Percentiles rank a stretch among this genome's conserved stretches.
Conservation (phyloP, 2,888 invertebrate genomes). For the Teleogryllus oceanicus region DNA sequence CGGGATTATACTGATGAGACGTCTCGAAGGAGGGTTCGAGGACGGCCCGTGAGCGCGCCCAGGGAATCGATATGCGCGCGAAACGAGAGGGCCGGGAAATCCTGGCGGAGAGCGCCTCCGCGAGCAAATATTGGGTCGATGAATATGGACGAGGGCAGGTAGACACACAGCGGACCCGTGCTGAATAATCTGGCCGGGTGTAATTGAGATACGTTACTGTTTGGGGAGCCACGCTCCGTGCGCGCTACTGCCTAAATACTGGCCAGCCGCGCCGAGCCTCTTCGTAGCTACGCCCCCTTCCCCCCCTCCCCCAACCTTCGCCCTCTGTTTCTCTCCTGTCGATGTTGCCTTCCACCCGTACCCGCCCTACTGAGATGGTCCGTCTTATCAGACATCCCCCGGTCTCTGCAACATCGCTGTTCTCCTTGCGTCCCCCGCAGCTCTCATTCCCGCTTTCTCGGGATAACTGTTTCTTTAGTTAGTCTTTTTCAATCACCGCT, state of each 20-base stretch:
- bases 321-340: not conserved
- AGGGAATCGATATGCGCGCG: not conserved
- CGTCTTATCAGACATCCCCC: too few relatives aligned
- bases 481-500: too few relatives aligned
- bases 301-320: not conserved
- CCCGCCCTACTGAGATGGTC: too few relatives aligned
- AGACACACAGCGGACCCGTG: not conserved
- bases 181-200: not conserved
- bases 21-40: too few relatives aligned
- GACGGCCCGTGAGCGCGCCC: not conserved
- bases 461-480: too few relatives aligned
- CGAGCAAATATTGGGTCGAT: slow-evolving; percentile 12
- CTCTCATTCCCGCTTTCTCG: too few relatives aligned
- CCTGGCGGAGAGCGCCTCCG: not conserved
- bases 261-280: not conserved
- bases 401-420: too few relatives aligned
- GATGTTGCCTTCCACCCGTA: not conserved
- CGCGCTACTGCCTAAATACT: not conserved
- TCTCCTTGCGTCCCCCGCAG: too few relatives aligned
- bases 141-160: slow-evolving; percentile 18
- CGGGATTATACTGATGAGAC: too few relatives aligned
- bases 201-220: slow-evolving; percentile 18
- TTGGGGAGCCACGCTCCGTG: not conserved
- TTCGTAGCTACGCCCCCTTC: not conserved
- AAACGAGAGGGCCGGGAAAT: not conserved